Base-by-base conservation (phyloP, 2,888 invertebrate genomes). In the Linyphia triangularis region DNA sequence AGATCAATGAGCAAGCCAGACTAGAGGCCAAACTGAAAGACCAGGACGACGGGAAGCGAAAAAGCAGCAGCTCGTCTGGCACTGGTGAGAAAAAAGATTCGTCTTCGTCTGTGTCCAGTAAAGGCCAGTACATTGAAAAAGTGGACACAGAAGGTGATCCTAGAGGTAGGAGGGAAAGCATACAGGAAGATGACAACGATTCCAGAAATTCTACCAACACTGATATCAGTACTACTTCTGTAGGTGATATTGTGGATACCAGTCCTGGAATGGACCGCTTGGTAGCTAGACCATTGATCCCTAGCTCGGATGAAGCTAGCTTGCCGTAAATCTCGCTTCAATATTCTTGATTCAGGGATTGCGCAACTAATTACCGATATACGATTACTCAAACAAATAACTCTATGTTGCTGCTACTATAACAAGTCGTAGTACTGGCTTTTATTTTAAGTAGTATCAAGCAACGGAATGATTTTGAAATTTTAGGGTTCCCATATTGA, bases 1-100 rank as follows among this genome's bases (percentile, higher is more conserved):
- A 98, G 63, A 88, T 90, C 43, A 90, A 90, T 57, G 90, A 90
- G 70, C 90, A 90, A 61, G 90, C 90, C 30, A 51, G 90, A 75
- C 61, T 90, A 30, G 90, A 90, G 67, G 90, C 86, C 63, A 89
- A 89, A 85, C 82, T 89, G 13, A 89, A 89, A 89, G 89, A 89
- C 28, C 89, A 89, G 69, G 89, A 89, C 33, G 83, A 82, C 16
- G 85, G 81, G 3, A 89, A 89, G 26, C 72, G 85, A 40, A 89
- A 84, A 83, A 78, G 57, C 57, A 40, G 37, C 57, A 82, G 72
- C 75, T 63, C 79, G 19, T 72, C 79, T 6, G 33, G 72, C 63
- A 69, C 40, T 59, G 59, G 59, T n/a, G 89, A 83, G 30, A 89
- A 89, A 61, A 89, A 84, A 28, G 89, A 89, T 75, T 59, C 70